A percentile compares a stretch with the other conserved stretches of the same genome.
Evolutionary conservation across 2,888 invertebrate genomes (phyloP).

Genomic region (Caprella mutica): DNA sequence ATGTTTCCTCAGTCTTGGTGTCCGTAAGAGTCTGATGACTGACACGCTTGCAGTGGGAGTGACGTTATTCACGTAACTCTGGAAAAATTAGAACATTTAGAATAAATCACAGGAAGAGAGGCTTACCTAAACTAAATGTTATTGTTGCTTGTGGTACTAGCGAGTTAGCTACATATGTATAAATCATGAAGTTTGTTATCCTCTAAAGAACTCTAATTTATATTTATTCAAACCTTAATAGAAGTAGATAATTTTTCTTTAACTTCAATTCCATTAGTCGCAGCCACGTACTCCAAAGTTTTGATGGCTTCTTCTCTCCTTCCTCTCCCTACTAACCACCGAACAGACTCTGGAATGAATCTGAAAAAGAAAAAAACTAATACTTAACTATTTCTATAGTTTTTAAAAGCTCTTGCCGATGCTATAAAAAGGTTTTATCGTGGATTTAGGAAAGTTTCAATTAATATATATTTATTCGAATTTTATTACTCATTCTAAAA

Average conservation of each 20-base stretch:
- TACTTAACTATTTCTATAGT: background rate
- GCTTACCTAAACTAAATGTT: too few species aligned
- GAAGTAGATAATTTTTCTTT: slow-evolving; percentile 7
- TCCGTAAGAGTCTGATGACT: slow-evolving; percentile 65
- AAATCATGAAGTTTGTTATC: too few species aligned
- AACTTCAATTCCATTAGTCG: slow-evolving; percentile 51
- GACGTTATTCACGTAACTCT: background rate
- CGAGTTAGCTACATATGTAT: too few species aligned
- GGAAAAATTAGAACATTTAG: too few species aligned
- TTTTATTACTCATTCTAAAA: too few species aligned
- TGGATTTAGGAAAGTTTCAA: too few species aligned
- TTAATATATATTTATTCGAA: too few species aligned
- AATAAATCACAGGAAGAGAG: too few species aligned
- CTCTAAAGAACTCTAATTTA: too few species aligned
- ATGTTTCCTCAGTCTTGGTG: slow-evolving; percentile 61
- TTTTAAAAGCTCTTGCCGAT: too few species aligned
- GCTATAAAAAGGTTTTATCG: too few species aligned
- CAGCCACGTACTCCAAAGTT: slow-evolving; percentile 68
- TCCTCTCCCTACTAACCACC: slow-evolving; percentile 78
- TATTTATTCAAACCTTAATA: slow-evolving; percentile 11
- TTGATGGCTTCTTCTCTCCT: slow-evolving; percentile 62
- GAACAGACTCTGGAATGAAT: slow-evolving; percentile 44
- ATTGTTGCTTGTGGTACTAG: too few species aligned
- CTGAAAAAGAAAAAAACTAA: slow-evolving; percentile 2
- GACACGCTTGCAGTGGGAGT: slow-evolving; percentile 42